Conservation (phyloP, 2,888 invertebrate species). For the Erebia epiphron region DNA sequence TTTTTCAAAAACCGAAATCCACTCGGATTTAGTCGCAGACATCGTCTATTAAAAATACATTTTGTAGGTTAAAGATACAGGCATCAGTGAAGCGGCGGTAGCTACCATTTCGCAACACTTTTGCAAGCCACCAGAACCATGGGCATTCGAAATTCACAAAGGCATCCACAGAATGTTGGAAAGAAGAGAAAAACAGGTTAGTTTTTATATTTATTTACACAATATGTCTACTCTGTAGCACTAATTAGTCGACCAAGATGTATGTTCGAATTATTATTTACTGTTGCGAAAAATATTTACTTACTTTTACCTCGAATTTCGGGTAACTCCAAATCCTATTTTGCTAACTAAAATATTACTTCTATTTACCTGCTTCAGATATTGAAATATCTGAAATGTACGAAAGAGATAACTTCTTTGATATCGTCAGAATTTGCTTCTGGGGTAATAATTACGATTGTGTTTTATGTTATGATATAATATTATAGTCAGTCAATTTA, state of each 20-base stretch:
- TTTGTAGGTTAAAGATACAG: slow-evolving; percentile 62
- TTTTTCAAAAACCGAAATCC: no score
- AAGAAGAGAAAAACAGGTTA: slow-evolving; percentile 65
- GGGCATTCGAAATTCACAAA: slow-evolving; percentile 73
- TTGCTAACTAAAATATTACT: not conserved
- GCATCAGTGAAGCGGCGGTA: slow-evolving; percentile 57
- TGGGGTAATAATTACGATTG: no score
- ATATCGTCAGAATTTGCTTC: not conserved
- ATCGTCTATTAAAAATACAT: not conserved
- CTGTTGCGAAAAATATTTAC: not conserved
- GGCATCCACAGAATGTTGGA: slow-evolving; percentile 63
- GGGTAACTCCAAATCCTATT: not conserved
- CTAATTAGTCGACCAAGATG: not conserved
- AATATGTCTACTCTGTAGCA: not conserved
- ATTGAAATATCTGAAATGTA: not conserved
- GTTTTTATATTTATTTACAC: not conserved
- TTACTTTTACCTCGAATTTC: not conserved
- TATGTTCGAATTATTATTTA: not conserved
- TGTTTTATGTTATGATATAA: no score
- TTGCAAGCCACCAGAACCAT: slow-evolving; percentile 64
- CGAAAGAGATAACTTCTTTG: not conserved
- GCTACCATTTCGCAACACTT: slow-evolving; percentile 66
- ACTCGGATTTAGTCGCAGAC: no score
- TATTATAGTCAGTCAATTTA: no score
- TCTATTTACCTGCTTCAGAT: not conserved